Evolutionary conservation across 2,888 invertebrate genomes (phyloP).

Genomic region (Ochropacha duplaris): DNA sequence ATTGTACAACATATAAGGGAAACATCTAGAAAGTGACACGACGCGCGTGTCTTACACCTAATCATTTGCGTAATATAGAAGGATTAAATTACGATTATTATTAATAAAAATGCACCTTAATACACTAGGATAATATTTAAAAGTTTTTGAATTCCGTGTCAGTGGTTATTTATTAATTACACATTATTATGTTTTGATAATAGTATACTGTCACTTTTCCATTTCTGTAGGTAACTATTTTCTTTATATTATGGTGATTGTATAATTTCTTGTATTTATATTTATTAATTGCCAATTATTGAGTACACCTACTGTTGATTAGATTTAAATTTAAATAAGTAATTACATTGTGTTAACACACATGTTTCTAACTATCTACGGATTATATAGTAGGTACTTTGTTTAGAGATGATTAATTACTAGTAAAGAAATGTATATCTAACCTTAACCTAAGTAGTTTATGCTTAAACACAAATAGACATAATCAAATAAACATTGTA

Average conservation of each 20-base stretch:
- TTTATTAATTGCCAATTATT: conserved; percentile 36
- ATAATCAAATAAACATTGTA: conserved; percentile 56
- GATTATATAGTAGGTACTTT: conserved; percentile 74
- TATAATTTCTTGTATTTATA: conserved; percentile 26
- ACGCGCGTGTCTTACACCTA: conserved; percentile 66
- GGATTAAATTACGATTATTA: conserved; percentile 75
- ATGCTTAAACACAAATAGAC: conserved; percentile 71
- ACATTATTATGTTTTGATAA: conserved; percentile 4
- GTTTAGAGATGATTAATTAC: conserved; percentile 71
- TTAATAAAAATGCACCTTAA: conserved; percentile 77
- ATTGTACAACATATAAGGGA: conserved; percentile 75
- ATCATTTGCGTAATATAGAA: conserved; percentile 70
- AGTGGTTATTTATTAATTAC: conserved; percentile 13
- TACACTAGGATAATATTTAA: conserved; percentile 66
- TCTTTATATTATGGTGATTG: conserved; percentile 28
- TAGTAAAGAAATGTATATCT: conserved; percentile 67
- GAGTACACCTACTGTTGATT: conserved; percentile 43
- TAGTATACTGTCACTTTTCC: conserved; percentile 19
- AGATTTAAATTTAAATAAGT: conserved; percentile 51
- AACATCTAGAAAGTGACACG: conserved; percentile 74
- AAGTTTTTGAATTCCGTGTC: conserved; percentile 58
- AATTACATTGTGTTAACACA: conserved; percentile 53
- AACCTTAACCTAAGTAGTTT: conserved; percentile 66
- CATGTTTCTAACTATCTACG: conserved; percentile 65
- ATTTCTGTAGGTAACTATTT: conserved; percentile 47